Conservation (phyloP, 1,140 invertebrate species). For the Sitobion miscanthi region DNA sequence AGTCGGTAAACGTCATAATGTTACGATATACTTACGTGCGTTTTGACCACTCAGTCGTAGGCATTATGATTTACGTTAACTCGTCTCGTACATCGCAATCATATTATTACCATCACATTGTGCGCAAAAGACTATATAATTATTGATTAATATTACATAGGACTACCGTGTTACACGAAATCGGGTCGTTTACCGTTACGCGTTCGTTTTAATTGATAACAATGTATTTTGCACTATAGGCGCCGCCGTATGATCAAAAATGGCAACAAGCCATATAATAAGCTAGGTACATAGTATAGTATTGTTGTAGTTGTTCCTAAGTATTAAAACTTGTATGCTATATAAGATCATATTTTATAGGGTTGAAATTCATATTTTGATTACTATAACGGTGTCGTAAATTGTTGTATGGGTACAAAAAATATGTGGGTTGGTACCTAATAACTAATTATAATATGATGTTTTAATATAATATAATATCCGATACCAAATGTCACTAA, state of each 20-base stretch:
- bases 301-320: background rate
- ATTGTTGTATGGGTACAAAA: too few species aligned
- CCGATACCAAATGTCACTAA: too few species aligned
- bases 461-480: too few species aligned
- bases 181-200: background rate
- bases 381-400: background rate
- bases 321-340: background rate
- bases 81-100: background rate
- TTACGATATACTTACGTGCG: too few species aligned
- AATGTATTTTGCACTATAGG: background rate
- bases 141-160: background rate
- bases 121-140: background rate
- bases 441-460: too few species aligned
- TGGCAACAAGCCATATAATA: background rate
- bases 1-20: too few species aligned
- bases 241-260: background rate
- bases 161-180: background rate
- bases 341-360: background rate
- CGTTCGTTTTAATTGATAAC: constrained; percentile 17
- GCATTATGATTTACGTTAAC: background rate
- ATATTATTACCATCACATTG: too few species aligned
- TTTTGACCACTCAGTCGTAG: background rate
- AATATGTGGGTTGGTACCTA: too few species aligned
- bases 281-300: background rate
- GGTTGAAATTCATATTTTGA: background rate